These are phyloP conservation scores for Stegodyphus mimosarum DNA, from an alignment of 1,140 invertebrate genomes.

Conservation along the genomic window DNA sequence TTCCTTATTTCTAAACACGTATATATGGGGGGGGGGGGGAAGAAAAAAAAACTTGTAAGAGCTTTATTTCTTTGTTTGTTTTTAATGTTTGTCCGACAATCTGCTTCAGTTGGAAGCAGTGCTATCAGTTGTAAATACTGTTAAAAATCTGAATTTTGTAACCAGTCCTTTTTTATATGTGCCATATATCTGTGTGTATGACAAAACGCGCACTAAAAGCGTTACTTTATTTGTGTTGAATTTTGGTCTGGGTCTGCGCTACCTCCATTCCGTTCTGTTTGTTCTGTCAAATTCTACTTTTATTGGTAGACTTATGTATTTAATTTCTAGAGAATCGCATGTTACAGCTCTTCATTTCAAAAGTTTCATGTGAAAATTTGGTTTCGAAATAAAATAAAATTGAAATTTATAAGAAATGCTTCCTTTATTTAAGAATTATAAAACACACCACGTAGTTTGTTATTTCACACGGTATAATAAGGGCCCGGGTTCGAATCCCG, in stretches of 20 bases:
- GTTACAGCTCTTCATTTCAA: no score
- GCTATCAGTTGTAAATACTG: background rate
- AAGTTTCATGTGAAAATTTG: no score
- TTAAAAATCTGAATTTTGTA: background rate
- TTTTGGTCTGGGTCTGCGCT: background rate
- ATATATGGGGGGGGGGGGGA: no score
- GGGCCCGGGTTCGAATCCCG: no score
- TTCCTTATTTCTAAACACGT: no score
- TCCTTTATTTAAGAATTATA: no score
- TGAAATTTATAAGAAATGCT: no score
- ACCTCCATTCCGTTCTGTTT: background rate
- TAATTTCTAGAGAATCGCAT: no score
- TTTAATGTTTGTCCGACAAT: background rate
- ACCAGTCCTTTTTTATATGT: background rate
- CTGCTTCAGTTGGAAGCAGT: background rate
- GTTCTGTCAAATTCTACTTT: background rate
- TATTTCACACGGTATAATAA: no score
- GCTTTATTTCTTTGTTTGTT: background rate
- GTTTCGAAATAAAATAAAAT: no score
- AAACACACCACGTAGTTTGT: no score
- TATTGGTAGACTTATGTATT: no score
- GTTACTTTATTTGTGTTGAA: background rate
- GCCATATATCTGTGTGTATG: background rate
- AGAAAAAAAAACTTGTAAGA: background rate
- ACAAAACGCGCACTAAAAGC: background rate